Evolutionary conservation across 2,797 vertebrate genomes (phyloP), one percentile per base, ranked within the genome.

Genomic region (Lindbergichthys nudifrons): DNA sequence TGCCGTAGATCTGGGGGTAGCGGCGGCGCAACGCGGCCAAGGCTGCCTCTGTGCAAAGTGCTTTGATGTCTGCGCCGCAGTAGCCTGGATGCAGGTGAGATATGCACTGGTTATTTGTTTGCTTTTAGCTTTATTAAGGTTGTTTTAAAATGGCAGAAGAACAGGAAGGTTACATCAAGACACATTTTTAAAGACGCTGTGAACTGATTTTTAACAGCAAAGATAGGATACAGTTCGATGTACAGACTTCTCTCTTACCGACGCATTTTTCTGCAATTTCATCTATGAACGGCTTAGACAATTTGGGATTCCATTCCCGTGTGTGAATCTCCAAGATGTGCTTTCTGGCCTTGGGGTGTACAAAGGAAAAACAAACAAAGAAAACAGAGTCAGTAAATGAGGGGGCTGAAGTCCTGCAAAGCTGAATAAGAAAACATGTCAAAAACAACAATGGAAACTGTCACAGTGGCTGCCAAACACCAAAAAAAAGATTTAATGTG

Each of bases 311-410:
- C 98, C 98, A 99, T 86, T 98, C 97, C 93, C 96, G 95, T 70
- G 98, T 99, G 93, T 99, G 97, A 89, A 99, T 99, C 92, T 99
- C 95, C 89, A 99, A 92, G 93, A 99, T 99, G 94, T 99, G 98
- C 96, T 98, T 99, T 95, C 98, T 96, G 93, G 98, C 97, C 98
- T 51, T 65, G 30, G 3, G 48, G 26, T 51, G 46, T 57, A 73
- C 45, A 63, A 45, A 62, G 23, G 57, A 16, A 70, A 39, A 76
- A 36, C 10, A 72, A 23, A 61, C 1, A 76, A 2, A 36, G 3
- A 23, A 19, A 66, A 48, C 10, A 30, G 5, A 67, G n/a, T 62
- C 16, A 77, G 50, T 6, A 58, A 3, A 60, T 3, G 4, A 69
- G 10, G 3, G 11, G 66, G 58, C 32, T 50, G 4, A 61, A 69